A percentile compares a stretch with the other conserved stretches of the same genome.
phyloP scores from a whole-genome alignment of 1,140 invertebrate genomes.

The Drosophila ambigua region DNA sequence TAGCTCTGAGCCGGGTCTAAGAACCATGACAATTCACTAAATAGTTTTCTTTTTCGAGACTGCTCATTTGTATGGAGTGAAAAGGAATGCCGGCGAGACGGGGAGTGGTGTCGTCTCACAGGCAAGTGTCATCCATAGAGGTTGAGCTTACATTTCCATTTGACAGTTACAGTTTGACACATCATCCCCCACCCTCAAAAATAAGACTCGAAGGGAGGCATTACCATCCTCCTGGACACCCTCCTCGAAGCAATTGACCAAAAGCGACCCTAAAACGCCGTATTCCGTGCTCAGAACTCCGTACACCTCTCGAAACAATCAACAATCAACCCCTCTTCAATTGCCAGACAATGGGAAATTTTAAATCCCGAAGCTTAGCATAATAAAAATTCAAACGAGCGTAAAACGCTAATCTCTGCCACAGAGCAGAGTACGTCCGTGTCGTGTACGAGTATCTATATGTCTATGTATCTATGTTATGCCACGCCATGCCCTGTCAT shows the following conservation, averaged over 20 bases:
- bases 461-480: constrained; percentile 41
- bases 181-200: constrained; percentile 6
- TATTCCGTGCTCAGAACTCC: neutral
- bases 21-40: constrained; percentile 41
- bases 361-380: constrained; percentile 76
- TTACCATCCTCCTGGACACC: constrained; percentile 5
- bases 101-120: constrained; percentile 33
- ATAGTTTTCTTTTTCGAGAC: constrained; percentile 24
- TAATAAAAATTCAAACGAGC: constrained; percentile 83
- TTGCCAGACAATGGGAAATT: constrained; percentile 63
- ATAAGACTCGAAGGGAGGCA: neutral
- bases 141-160: constrained; percentile 29
- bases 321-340: constrained; percentile 70
- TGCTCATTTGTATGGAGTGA: constrained; percentile 13
- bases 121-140: constrained; percentile 22
- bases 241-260: constrained; percentile 6
- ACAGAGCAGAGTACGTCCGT: constrained; percentile 44
- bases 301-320: constrained; percentile 50
- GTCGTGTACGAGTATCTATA: constrained; percentile 26
- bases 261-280: constrained; percentile 26
- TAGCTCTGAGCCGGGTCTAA: constrained; percentile 34
- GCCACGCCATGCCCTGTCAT: neutral
- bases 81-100: too few relatives aligned
- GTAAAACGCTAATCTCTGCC: constrained; percentile 82
- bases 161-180: constrained; percentile 53